These are phyloP conservation scores for Oryzias javanicus DNA, from an alignment of 2,113 vertebrate genomes.

Conservation along the genomic window DNA sequence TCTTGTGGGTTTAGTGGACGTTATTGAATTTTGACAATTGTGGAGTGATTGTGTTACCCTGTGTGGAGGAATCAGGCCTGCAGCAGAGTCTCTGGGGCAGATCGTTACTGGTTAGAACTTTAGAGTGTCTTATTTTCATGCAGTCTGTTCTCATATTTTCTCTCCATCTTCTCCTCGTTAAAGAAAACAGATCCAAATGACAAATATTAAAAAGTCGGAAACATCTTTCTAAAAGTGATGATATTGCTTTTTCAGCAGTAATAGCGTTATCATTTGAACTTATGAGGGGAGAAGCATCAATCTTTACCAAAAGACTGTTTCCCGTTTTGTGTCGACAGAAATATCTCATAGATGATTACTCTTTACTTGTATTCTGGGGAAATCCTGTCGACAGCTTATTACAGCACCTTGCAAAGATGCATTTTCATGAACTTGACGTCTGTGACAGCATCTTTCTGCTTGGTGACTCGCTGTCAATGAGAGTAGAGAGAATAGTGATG, in stretches of 20 bases:
- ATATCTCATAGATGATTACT: constrained; percentile 32
- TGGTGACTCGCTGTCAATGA: constrained; percentile 13
- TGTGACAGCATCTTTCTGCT: constrained; percentile 13
- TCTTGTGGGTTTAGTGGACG: too few relatives aligned
- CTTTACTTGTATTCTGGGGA: constrained; percentile 33
- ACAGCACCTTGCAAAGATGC: constrained; percentile 21
- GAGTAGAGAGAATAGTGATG: background rate
- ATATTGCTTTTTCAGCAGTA: background rate
- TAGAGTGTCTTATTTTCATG: too few relatives aligned
- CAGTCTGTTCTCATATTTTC: too few relatives aligned
- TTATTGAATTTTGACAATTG: too few relatives aligned
- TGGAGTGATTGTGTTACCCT: too few relatives aligned
- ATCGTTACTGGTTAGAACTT: too few relatives aligned
- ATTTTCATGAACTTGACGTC: constrained; percentile 10
- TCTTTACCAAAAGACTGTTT: constrained; percentile 20
- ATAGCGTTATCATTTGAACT: constrained; percentile 11
- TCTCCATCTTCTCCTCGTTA: too few relatives aligned
- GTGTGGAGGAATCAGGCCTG: too few relatives aligned
- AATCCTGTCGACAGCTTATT: constrained; percentile 36
- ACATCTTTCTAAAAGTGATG: background rate
- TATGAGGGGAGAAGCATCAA: constrained; percentile 12
- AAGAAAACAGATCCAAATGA: background rate
- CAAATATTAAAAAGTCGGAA: background rate
- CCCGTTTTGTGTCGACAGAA: constrained; percentile 1
- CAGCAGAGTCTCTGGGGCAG: too few relatives aligned